A percentile compares a stretch with the other conserved stretches of the same genome.
Evolutionary conservation across 2,888 invertebrate species (phyloP).

Genomic region (Caenorhabditis sp.): DNA sequence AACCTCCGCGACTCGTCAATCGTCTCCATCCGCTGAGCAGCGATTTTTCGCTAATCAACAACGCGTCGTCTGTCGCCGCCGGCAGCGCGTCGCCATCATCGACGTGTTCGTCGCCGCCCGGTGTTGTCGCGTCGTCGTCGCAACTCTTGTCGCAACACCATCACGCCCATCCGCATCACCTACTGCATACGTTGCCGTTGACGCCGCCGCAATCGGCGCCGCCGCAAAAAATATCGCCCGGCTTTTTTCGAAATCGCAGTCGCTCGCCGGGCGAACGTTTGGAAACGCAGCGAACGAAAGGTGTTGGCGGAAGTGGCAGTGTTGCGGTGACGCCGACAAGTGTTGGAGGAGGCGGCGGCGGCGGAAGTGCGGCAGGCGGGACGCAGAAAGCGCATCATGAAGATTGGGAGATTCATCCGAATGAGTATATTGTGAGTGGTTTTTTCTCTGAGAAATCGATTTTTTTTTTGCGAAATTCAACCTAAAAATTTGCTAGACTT

Average conservation of each 20-base stretch:
- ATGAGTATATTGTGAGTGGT: constrained; percentile 25
- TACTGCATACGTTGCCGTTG: constrained; percentile 52
- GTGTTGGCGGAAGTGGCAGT: constrained; percentile 12
- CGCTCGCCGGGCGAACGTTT: constrained; percentile 55
- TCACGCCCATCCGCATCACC: neutral
- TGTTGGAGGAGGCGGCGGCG: constrained; percentile 6
- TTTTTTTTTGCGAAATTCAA: neutral
- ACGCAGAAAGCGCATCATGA: constrained; percentile 48
- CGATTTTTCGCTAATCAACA: constrained; percentile 6
- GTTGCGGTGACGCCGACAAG: neutral
- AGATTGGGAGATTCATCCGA: constrained; percentile 66
- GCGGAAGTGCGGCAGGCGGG: neutral
- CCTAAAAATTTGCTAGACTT: no score
- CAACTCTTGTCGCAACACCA: constrained; percentile 8
- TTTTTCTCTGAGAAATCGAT: neutral
- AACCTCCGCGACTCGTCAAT: neutral
- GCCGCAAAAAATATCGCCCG: constrained; percentile 62
- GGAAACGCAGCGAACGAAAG: constrained; percentile 38
- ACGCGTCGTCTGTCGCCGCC: neutral
- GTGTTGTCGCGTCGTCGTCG: constrained; percentile 12
- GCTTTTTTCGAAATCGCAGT: constrained; percentile 57
- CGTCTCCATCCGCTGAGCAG: constrained; percentile 30
- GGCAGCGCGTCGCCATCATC: constrained; percentile 44
- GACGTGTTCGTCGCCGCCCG: constrained; percentile 64
- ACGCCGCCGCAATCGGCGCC: constrained; percentile 70